Evolutionary conservation across 2,113 vertebrate genomes (phyloP).

Genomic region (Bombycilla garrulus): DNA sequence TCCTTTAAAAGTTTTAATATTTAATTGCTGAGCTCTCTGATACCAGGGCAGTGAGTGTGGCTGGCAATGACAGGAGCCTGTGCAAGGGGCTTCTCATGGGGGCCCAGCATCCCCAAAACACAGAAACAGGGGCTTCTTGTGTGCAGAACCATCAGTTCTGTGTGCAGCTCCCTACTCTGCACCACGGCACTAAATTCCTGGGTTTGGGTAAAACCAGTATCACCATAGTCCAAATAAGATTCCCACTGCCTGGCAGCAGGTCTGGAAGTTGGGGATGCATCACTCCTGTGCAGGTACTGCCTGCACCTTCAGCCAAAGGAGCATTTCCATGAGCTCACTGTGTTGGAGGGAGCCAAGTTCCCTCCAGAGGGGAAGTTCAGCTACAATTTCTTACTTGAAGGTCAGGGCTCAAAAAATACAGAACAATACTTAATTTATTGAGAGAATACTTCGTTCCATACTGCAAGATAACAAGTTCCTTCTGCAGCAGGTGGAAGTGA

Average conservation of each 20-base stretch:
- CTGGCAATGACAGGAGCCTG: neutral
- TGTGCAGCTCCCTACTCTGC: neutral
- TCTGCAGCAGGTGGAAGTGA: neutral
- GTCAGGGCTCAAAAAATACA: neutral
- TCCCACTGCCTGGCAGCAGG: neutral
- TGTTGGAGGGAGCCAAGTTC: neutral
- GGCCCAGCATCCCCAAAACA: neutral
- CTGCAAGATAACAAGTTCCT: neutral
- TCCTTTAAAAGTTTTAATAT: constrained; percentile 24
- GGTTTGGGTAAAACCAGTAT: neutral
- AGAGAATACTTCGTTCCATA: neutral
- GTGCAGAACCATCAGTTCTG: neutral
- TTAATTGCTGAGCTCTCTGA: neutral
- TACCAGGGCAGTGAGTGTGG: neutral
- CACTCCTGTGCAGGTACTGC: neutral
- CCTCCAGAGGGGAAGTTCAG: neutral
- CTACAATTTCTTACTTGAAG: neutral
- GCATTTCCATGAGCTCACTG: neutral
- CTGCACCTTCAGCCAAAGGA: neutral
- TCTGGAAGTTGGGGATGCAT: neutral
- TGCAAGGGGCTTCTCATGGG: neutral
- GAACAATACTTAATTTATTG: neutral
- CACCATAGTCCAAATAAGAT: rapidly evolving
- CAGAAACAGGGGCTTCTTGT: neutral
- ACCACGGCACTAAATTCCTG: neutral